Evolutionary conservation across 2,888 invertebrate genomes (phyloP), one percentile per base, ranked within the genome.

Genomic region (Aleiodes leptofemur): DNA sequence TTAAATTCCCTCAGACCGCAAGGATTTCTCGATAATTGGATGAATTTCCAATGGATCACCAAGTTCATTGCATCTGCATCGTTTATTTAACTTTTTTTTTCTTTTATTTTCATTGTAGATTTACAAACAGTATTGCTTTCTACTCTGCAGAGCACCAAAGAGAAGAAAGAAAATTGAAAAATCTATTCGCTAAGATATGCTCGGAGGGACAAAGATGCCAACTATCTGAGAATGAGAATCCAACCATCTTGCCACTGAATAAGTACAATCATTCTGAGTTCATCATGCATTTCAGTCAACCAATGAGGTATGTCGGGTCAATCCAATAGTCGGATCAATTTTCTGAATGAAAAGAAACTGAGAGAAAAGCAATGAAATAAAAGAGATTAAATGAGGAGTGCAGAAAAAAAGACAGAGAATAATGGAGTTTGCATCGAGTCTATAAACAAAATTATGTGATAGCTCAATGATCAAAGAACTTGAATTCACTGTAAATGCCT

Each of bases 391-490:
- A 48, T 43, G 34, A 13, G 14, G 29, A 34, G 16, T 14, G 34
- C 9, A 13, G n/a, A 59, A 31, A 59, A 59, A 59, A 34, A 34
- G 7, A 11, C 29, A n/a, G 34, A 59, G 43, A 23, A 43, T 64
- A 64, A 64, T 64, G 11, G 64, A 64, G 64, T 31, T 34, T 14
- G 38, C 13, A 34, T 31, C 23, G 56, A 14, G n/a, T 64, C 64
- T 48, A 64, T 64, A 48, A 64, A 64, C 64, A 64, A 43, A 64
- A 64, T 64, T 64, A 64, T 64, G 13, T 14, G 23, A 16, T 48
- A 48, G 64, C 14, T 48, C 64, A 64, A 23, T 64, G 64, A 64
- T 64, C 64, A 64, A 64, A 64, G 64, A 48, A 64, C 48, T 59
- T n/a, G 43, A 69, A 55, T 38, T 13, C 14, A n/a, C 14, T 38